These are phyloP conservation scores for Sphenodon punctatus DNA, from an alignment of 2,797 vertebrate species.

Conservation along the genomic window DNA sequence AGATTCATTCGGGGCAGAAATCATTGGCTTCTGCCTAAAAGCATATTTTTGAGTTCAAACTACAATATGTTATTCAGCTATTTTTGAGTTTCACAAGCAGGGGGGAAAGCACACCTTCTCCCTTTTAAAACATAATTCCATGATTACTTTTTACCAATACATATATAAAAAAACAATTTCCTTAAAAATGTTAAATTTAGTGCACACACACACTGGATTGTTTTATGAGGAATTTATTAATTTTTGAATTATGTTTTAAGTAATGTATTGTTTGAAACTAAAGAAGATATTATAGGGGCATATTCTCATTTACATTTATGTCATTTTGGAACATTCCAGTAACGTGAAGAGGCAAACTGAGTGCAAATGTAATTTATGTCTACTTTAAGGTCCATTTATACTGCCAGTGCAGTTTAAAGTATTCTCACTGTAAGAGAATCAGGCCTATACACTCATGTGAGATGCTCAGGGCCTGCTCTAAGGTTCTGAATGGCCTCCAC, in stretches of 20 bases:
- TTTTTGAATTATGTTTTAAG: too few species aligned
- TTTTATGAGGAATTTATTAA: background rate
- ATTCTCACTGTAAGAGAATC: background rate
- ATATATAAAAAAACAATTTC: background rate
- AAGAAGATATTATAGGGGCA: background rate
- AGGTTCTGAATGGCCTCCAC: background rate
- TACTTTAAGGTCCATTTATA: background rate
- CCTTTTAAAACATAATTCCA: background rate
- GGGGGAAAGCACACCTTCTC: background rate
- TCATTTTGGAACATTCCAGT: too few species aligned
- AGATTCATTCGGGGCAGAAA: slow-evolving; percentile 16
- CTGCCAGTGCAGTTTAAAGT: background rate
- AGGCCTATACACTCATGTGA: background rate
- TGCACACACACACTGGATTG: accelerated
- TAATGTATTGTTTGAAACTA: background rate
- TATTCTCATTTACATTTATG: background rate
- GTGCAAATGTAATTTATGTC: background rate
- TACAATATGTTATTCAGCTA: background rate
- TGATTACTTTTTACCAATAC: background rate
- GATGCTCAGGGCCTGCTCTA: background rate
- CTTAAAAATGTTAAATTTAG: background rate
- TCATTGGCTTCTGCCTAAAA: background rate
- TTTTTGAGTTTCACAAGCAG: background rate
- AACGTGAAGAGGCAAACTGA: background rate
- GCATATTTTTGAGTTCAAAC: background rate